Percentiles rank a stretch among this genome's conserved stretches.
phyloP scores from a whole-genome alignment of 2,888 invertebrate species.

The Xanthorhoe designata region DNA sequence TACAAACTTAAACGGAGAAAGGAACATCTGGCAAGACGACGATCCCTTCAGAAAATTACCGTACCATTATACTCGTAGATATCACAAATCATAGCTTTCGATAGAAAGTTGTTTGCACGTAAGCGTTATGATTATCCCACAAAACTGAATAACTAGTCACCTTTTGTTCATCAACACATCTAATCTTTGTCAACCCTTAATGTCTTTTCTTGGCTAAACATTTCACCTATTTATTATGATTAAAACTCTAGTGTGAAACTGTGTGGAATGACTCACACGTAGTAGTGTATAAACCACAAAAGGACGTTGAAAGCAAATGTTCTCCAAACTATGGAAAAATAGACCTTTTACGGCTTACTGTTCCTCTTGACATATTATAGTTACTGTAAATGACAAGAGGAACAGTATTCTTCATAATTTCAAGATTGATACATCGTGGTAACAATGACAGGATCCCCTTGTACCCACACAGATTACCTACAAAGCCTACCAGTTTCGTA shows the following conservation, averaged over 20 bases:
- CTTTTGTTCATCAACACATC: background rate
- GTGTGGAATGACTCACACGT: too few relatives aligned
- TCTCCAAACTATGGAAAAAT: background rate
- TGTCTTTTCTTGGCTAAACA: too few relatives aligned
- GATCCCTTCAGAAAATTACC: slow-evolving; percentile 14
- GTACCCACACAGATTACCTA: slow-evolving; percentile 42
- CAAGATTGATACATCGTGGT: background rate
- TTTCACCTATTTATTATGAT: background rate
- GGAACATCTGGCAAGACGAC: background rate
- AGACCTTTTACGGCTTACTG: too few relatives aligned
- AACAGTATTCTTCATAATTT: too few relatives aligned
- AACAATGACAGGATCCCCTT: slow-evolving; percentile 44
- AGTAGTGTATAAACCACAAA: too few relatives aligned
- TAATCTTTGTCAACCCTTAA: background rate
- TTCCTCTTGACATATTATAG: too few relatives aligned
- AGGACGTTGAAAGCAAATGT: background rate
- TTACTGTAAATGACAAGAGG: too few relatives aligned
- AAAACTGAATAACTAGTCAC: background rate
- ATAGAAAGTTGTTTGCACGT: slow-evolving; percentile 7
- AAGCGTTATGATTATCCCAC: slow-evolving; percentile 6
- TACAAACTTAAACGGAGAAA: background rate
- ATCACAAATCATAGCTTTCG: slow-evolving; percentile 11
- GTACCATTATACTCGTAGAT: slow-evolving; percentile 12
- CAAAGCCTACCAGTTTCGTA: slow-evolving; percentile 54
- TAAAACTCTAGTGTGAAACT: too few relatives aligned